Conservation (phyloP, 2,113 vertebrate genomes). For the Nothobranchius kuhntae region DNA sequence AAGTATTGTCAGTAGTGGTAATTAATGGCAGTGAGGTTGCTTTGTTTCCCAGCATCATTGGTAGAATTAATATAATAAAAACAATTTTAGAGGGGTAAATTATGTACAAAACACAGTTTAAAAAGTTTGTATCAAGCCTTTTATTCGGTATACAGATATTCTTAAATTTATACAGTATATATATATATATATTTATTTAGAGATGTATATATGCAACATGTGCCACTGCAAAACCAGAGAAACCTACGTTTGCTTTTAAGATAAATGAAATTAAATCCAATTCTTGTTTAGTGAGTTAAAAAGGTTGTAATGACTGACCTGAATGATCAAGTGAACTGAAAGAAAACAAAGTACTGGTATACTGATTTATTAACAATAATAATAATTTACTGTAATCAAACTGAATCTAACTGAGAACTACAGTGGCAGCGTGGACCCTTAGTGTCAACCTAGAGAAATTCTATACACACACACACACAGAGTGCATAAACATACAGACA, state of each 20-base stretch:
- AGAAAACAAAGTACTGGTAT: constrained; percentile 61
- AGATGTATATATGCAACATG: constrained; percentile 89
- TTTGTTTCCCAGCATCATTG: too few relatives aligned
- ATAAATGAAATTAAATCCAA: constrained; percentile 65
- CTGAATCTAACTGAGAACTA: constrained; percentile 47
- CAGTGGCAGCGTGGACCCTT: constrained; percentile 71
- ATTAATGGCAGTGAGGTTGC: too few relatives aligned
- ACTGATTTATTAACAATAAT: constrained; percentile 41
- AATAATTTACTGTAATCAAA: constrained; percentile 39
- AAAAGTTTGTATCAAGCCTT: constrained; percentile 98
- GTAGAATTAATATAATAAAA: too few relatives aligned
- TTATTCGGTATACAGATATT: constrained; percentile 99
- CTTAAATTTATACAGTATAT: constrained; percentile 83
- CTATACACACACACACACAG: constrained; percentile 46
- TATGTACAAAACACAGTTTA: constrained; percentile 89
- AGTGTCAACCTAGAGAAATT: constrained; percentile 69
- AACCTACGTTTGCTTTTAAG: constrained; percentile 78
- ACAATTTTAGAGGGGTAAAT: background rate
- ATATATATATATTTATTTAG: constrained; percentile 90
- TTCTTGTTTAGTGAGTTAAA: constrained; percentile 55
- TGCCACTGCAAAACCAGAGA: constrained; percentile 79
- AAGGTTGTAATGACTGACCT: constrained; percentile 54
- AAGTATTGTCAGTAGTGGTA: too few relatives aligned
- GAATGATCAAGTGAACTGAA: constrained; percentile 88
- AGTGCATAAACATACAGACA: constrained; percentile 79